Base-by-base conservation (phyloP, 2,888 invertebrate species). In the Lasioglossum morio region DNA sequence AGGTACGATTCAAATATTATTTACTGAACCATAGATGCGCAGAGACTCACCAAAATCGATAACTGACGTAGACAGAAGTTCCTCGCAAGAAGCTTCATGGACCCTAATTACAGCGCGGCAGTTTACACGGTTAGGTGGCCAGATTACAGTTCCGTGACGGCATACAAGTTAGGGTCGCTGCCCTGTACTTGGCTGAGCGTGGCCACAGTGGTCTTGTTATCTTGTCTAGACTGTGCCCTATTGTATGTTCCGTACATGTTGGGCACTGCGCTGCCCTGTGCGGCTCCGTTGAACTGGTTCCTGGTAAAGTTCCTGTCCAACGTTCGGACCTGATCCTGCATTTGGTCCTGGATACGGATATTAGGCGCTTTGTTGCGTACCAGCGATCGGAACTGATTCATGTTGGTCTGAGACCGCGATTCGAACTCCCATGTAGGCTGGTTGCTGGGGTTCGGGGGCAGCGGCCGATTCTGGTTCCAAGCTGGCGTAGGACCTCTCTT, bases 121-220 rank as follows among this genome's bases (percentile, higher is more conserved):
- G 72, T 84, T 84, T 78, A 46, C 40, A 48, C 57, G n/a, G 16
- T 70, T 70, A n/a, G 40, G 23, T 57, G 48, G 53, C 46, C 48
- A 53, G 57, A 84, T 90, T 91, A 90, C 57, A 90, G 96, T 94
- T 96, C 97, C 81, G 98, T 97, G 89, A 98, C 97, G 76, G 97
- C 98, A 94, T 97, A 98, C 89, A 98, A 94, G 94, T 97, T 95
- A 10, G 95, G 95, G 92, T 95, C 95, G 88, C 95, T 95, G 63
- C 95, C 95, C 83, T 95, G 95, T 40, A 95, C 95, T 89, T 95
- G 95, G 81, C 94, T 94, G 30, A 95, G 89, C 66, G 95, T 95
- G 10, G 95, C 92, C 46, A 94, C 94, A 4, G 92, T 91, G 53
- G 92, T 84, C 81, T 95, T 85, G 37, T 83, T 95, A 70, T 95